Percentiles rank a stretch among this genome's conserved stretches.
phyloP scores from a whole-genome alignment of 2,113 vertebrate genomes.

The Ameiurus melas region DNA sequence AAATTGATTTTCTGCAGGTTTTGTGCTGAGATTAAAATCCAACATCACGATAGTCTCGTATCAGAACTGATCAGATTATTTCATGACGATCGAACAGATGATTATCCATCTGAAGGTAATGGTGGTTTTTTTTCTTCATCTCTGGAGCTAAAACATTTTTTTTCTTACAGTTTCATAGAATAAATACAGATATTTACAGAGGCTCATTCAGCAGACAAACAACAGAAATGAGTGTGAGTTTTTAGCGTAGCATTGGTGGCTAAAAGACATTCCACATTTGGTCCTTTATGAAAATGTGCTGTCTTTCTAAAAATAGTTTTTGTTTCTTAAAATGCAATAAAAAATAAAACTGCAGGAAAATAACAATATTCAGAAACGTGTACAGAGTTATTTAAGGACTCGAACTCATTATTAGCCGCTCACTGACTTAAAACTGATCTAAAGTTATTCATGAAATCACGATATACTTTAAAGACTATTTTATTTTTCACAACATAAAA shows the following conservation, averaged over 20 bases:
- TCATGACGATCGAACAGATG: background rate
- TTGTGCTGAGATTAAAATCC: background rate
- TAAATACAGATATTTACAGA: conserved; percentile 14
- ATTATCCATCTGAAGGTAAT: background rate
- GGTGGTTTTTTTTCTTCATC: background rate
- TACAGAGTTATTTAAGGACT: background rate
- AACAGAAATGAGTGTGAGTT: background rate
- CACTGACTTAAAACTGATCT: background rate
- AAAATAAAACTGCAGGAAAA: background rate
- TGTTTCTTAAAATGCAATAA: background rate
- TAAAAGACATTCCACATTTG: background rate
- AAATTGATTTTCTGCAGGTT: background rate
- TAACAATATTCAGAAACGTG: background rate
- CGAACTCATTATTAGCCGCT: background rate
- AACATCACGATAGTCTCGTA: background rate
- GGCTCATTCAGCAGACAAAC: background rate
- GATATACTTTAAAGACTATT: background rate
- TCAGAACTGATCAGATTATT: background rate
- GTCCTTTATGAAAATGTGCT: background rate
- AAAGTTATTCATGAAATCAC: background rate
- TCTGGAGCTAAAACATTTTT: background rate
- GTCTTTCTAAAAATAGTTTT: background rate
- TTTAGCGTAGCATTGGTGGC: background rate
- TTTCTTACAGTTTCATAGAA: background rate
- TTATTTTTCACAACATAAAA: background rate